phyloP scores from a whole-genome alignment of 1,140 invertebrate genomes.

The Polypedilum pembai region DNA sequence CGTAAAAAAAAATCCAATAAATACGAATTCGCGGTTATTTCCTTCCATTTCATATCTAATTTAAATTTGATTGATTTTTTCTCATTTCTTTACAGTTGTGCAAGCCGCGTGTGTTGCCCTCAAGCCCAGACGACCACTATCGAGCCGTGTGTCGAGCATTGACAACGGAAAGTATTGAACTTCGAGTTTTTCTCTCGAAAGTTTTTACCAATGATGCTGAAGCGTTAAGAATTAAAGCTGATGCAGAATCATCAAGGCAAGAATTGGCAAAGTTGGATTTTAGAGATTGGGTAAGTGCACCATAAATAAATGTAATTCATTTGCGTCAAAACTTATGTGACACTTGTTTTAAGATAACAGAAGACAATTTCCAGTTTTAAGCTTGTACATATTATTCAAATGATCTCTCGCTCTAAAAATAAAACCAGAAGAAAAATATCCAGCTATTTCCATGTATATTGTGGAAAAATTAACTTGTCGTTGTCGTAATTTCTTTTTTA shows the following conservation, averaged over 20 bases:
- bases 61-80: not conserved
- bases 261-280: conserved; percentile 72
- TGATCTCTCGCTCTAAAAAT: not conserved
- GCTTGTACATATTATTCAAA: not conserved
- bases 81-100: conserved; percentile 36
- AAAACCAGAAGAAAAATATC: not conserved
- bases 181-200: conserved; percentile 80
- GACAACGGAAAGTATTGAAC: conserved; percentile 81
- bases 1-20: not conserved
- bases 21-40: not conserved
- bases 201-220: conserved; percentile 57
- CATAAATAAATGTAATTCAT: conserved; percentile 26
- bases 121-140: conserved; percentile 68
- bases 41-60: not conserved
- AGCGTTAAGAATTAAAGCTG: conserved; percentile 50
- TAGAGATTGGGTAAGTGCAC: conserved; percentile 70
- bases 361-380: conserved; percentile 7
- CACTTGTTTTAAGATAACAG: not conserved
- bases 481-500: not conserved
- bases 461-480: conserved; percentile 15
- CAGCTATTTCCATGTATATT: not conserved
- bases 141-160: conserved; percentile 83
- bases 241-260: conserved; percentile 51
- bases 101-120: conserved; percentile 40
- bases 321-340: conserved; percentile 34